Base-by-base conservation (phyloP, 2,113 vertebrate genomes). In the Saccopteryx bilineata region DNA sequence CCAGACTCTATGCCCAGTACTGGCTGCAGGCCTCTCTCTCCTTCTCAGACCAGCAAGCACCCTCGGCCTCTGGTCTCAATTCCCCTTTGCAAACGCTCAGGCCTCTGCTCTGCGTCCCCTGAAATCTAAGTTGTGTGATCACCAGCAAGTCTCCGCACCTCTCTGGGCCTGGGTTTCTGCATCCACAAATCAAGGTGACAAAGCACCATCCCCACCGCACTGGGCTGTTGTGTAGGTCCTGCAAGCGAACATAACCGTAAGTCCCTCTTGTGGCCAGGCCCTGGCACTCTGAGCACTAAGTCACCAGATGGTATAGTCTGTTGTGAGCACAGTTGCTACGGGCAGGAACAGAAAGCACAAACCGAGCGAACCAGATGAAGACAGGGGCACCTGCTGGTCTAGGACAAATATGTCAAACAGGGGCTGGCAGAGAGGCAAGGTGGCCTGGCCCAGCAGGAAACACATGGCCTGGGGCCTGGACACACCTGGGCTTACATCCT, bases 291-390 rank as follows among this genome's bases (percentile, higher is more conserved):
- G 18, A 46, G 46, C 65, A 15, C 65, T 11, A 1, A 7, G 0
- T 11, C 24, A 5, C 26, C 1, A 11, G 68, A 54, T 52, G n/a
- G 65, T 8, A 17, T 6, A 39, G 39, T 15, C 12, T 28, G 1
- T 1, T 7, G 9, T 52, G 5, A 31, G 9, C 7, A 0, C 54
- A 26, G 3, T n/a, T 14, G 6, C 19, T 4, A 18, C 65, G 5
- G 31, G 33, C 1, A 81, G 56, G 17, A n/a, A 56, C 2, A 56
- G 10, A 23, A 50, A 56, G 50, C 52, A 56, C 10, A 17, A 75
- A 39, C 5, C n/a, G 28, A 46, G 69, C 61, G 5, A 63, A n/a
- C 5, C 0, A 18, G 60, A 26, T 0, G 18, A 48, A 14, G 24
- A 52, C 26, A 2, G 13, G 2, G 56, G 68, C 12, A 14, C 3